phyloP scores from a whole-genome alignment of 1,140 invertebrate species.

The Panulirus ornatus region DNA sequence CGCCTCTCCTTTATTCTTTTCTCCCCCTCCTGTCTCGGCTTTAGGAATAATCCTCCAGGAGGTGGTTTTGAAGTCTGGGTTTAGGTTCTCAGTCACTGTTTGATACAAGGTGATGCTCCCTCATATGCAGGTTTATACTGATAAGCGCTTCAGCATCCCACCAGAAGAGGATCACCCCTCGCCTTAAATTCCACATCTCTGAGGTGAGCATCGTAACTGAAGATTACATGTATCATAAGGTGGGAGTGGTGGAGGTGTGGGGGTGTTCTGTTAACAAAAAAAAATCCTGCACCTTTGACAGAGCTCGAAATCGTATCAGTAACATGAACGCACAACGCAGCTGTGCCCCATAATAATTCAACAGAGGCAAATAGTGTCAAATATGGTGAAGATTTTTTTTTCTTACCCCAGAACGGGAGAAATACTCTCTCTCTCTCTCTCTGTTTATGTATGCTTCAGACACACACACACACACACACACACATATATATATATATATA shows the following conservation, averaged over 20 bases:
- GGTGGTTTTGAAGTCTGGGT: not conserved
- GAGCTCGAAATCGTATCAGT: no score
- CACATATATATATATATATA: not conserved
- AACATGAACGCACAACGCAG: no score
- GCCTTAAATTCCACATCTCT: not conserved
- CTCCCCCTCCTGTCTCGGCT: not conserved
- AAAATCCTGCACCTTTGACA: not conserved
- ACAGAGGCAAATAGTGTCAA: not conserved
- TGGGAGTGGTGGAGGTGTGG: not conserved
- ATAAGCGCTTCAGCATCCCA: no score
- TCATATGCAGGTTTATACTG: not conserved
- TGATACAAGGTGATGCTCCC: not conserved
- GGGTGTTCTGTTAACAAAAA: not conserved
- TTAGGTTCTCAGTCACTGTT: not conserved
- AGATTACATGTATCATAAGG: not conserved
- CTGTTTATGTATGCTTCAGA: not conserved
- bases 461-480: slow-evolving; percentile 22
- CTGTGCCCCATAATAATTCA: not conserved
- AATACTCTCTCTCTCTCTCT: not conserved
- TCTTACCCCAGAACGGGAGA: not conserved
- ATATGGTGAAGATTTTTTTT: no score
- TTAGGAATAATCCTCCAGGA: not conserved
- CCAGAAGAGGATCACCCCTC: not conserved
- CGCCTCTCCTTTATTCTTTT: no score
- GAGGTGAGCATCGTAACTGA: not conserved